Percentiles rank a stretch among this genome's conserved stretches.
Evolutionary conservation across 2,888 invertebrate genomes (phyloP).

Genomic region (Eudasyphora cyanicolor): DNA sequence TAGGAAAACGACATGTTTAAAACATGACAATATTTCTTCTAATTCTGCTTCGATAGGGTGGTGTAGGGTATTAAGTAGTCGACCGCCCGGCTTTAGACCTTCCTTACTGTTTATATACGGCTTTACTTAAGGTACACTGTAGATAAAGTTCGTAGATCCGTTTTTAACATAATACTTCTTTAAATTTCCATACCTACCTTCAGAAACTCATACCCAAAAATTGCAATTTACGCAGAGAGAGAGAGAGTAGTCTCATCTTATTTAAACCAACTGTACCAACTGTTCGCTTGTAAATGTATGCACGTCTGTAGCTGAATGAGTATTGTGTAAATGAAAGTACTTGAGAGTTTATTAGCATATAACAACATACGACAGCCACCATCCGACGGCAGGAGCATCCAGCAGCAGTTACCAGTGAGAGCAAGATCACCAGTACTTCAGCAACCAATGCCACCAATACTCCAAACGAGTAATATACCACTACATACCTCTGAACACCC

Average conservation of each 20-base stretch:
- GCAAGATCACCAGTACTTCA: constrained; percentile 6
- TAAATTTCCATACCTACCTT: not conserved
- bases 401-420: not conserved
- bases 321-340: constrained; percentile 49
- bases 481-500: not conserved
- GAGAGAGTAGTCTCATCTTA: not conserved
- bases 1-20: no score
- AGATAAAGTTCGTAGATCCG: no score
- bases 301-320: constrained; percentile 34
- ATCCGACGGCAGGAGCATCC: not conserved
- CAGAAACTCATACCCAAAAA: not conserved
- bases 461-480: not conserved
- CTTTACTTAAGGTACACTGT: no score
- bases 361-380: constrained; percentile 54
- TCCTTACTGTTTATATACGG: no score
- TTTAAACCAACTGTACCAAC: not conserved
- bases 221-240: not conserved
- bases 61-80: no score
- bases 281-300: not conserved
- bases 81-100: no score
- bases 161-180: no score
- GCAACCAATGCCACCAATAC: not conserved
- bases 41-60: no score
- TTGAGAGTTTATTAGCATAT: constrained; percentile 64
- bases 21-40: no score